Base-by-base conservation (phyloP, 2,113 vertebrate genomes). In the Hemibates koningsi region DNA sequence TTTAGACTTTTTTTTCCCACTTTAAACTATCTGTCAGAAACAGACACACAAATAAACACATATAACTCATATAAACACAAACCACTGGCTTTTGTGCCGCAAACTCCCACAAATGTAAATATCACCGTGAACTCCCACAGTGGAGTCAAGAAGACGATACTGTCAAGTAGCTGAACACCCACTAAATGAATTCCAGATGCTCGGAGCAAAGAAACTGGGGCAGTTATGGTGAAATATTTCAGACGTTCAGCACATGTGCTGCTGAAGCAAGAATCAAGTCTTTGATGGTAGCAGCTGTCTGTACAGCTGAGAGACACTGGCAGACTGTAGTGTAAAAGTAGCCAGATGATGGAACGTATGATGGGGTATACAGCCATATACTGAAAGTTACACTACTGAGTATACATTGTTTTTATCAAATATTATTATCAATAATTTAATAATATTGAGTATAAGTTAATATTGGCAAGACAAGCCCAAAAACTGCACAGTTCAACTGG, bases 171-270 rank as follows among this genome's bases (percentile, higher is more conserved):
- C 91, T 80, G 21, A 86, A 91, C 91, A 83, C 90, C 92, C 93
- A 93, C 91, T 45, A 11, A 87, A 95, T 92, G 84, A 80, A 91
- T 94, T 95, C 93, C 93, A 95, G 92, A 94, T 94, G 94, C 91
- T 79, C 8, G 29, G 57, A 73, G 89, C 80, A 53, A 68, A 90
- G 84, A 82, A 95, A 92, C 88, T 89, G 83, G 92, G 81, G 82
- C 90, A 88, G 86, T 83, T 63, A 17, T 9, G 32, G 66, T 71
- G 88, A 92, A 90, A 83, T 68, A 63, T 85, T 86, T 87, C 83
- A 90, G 90, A 88, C 76, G 61, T 82, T 90, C 32, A 84, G 56
- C 81, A 78, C 86, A 82, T 68, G 90, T 85, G 61, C 52, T 41
- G 54, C 19, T 78, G 83, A 54, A 91, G 81, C 9, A 90, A 68